Evolutionary conservation across 1,140 invertebrate genomes (phyloP).

Genomic region (Trachymyrmex septentrionalis): DNA sequence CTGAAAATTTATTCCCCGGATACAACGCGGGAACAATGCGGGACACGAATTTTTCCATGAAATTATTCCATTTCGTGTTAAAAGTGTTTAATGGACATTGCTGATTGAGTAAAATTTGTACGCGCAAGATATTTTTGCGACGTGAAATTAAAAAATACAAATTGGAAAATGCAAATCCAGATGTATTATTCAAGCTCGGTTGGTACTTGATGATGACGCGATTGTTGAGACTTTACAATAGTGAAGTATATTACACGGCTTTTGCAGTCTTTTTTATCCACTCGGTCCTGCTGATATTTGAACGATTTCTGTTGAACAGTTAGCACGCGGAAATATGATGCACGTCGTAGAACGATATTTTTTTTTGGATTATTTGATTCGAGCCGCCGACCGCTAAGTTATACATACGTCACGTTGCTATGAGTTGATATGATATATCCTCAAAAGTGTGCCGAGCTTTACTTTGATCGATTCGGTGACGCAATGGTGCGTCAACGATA

Average conservation of each 20-base stretch:
- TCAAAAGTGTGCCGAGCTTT: slow-evolving; percentile 23
- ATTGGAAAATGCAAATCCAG: not conserved
- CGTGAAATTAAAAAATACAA: not conserved
- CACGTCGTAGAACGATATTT: slow-evolving; percentile 22
- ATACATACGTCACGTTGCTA: slow-evolving; percentile 19
- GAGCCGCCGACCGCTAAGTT: slow-evolving; percentile 13
- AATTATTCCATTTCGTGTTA: not conserved
- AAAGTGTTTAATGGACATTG: not conserved
- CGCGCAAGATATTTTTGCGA: not conserved
- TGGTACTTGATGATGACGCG: not conserved
- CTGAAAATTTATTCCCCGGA: not conserved
- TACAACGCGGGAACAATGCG: not conserved
- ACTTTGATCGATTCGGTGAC: not conserved
- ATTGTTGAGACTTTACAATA: not conserved
- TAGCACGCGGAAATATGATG: slow-evolving; percentile 21
- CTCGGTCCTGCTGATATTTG: slow-evolving; percentile 30
- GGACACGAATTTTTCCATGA: not conserved
- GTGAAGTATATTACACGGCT: slow-evolving; percentile 21
- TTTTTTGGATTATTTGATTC: slow-evolving; percentile 35
- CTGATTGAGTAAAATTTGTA: not conserved
- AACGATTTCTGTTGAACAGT: not conserved
- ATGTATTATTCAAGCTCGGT: not conserved
- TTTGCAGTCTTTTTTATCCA: slow-evolving; percentile 38
- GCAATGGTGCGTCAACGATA: not conserved
- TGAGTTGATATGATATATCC: slow-evolving; percentile 27